Conservation (phyloP, 2,888 invertebrate genomes). For the Polymixis flavicincta region DNA sequence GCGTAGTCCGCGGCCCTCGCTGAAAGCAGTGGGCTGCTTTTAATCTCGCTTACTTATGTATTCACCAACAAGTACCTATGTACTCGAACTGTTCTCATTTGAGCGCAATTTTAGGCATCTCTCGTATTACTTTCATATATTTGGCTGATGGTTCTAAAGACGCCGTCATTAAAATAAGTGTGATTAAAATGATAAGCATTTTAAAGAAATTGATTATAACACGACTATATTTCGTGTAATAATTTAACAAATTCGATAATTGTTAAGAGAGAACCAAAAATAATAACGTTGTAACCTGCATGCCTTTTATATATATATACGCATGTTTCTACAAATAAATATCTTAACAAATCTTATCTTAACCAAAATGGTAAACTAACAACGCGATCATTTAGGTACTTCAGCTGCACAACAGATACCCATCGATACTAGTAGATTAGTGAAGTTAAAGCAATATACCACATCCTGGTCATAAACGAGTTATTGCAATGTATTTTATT, state of each 20-base stretch:
- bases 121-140: conserved; percentile 47
- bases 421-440: not conserved
- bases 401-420: too few relatives aligned
- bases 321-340: too few relatives aligned
- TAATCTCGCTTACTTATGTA: conserved; percentile 84
- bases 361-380: not conserved
- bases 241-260: not conserved
- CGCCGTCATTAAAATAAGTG: not conserved
- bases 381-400: not conserved
- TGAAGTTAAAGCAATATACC: too few relatives aligned
- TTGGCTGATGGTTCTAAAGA: conserved; percentile 5
- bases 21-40: conserved; percentile 80
- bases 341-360: too few relatives aligned
- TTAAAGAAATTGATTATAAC: not conserved
- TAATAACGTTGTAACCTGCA: too few relatives aligned
- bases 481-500: not conserved
- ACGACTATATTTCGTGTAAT: not conserved
- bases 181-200: not conserved
- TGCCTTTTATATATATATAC: too few relatives aligned
- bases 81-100: conserved; percentile 65
- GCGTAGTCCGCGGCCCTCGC: conserved; percentile 72
- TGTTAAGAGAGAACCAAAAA: not conserved
- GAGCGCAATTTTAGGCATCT: conserved; percentile 45
- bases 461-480: not conserved
- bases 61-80: conserved; percentile 50